Evolutionary conservation across 2,888 invertebrate species (phyloP).

Genomic region (Drosophila merina): DNA sequence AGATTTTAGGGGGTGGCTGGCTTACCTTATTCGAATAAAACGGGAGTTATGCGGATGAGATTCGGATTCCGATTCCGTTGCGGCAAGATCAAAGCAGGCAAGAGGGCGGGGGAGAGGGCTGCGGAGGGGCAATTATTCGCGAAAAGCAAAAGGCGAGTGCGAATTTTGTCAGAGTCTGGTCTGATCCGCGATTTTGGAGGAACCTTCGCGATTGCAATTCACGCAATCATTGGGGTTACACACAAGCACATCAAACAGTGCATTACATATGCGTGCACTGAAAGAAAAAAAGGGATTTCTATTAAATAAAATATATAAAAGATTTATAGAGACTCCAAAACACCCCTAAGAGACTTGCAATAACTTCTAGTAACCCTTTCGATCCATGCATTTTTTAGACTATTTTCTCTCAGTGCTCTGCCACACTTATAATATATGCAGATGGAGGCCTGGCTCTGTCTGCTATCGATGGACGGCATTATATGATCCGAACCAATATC

Average conservation of each 20-base stretch:
- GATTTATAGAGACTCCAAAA: too few relatives aligned
- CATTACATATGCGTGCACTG: constrained; percentile 34
- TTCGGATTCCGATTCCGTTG: constrained; percentile 9
- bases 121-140: constrained; percentile 35
- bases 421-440: constrained; percentile 37
- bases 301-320: too few relatives aligned
- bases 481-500: constrained; percentile 29
- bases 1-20: neutral
- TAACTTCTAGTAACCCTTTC: too few relatives aligned
- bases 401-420: constrained; percentile 7
- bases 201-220: constrained; percentile 39
- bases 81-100: constrained; percentile 43
- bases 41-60: constrained; percentile 7
- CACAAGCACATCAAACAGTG: neutral
- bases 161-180: constrained; percentile 28
- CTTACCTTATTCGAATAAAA: neutral
- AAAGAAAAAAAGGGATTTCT: neutral
- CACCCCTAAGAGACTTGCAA: too few relatives aligned
- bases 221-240: constrained; percentile 37
- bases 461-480: constrained; percentile 39
- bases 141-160: constrained; percentile 37
- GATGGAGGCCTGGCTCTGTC: constrained; percentile 40
- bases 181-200: constrained; percentile 19
- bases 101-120: neutral
- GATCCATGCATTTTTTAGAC: too few relatives aligned